Conservation (phyloP, 2,888 invertebrate genomes). For the Palloptera scutellata region DNA sequence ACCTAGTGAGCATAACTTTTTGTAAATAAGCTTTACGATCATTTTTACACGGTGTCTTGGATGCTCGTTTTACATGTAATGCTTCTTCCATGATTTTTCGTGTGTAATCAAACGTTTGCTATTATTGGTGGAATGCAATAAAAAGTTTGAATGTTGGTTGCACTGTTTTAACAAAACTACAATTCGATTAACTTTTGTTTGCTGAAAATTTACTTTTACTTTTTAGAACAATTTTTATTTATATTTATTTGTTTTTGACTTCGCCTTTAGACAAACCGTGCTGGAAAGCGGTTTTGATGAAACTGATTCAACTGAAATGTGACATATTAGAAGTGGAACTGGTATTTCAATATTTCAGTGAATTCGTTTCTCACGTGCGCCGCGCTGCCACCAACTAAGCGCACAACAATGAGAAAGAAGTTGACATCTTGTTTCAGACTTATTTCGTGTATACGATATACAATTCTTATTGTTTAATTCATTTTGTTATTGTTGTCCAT, state of each 20-base stretch:
- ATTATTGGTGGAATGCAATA: constrained; percentile 2
- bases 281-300: constrained; percentile 58
- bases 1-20: constrained; percentile 64
- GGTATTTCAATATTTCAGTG: constrained; percentile 33
- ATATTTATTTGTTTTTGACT: constrained; percentile 4
- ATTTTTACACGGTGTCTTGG: constrained; percentile 62
- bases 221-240: constrained; percentile 28
- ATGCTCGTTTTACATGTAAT: constrained; percentile 52
- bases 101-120: not conserved
- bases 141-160: not conserved
- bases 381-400: constrained; percentile 6
- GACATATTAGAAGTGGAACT: constrained; percentile 54
- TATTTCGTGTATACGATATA: constrained; percentile 16
- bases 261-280: constrained; percentile 52
- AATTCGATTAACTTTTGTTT: not conserved
- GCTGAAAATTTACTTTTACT: constrained; percentile 26
- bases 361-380: constrained; percentile 44
- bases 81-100: constrained; percentile 54
- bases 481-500: constrained; percentile 16
- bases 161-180: too few species aligned
- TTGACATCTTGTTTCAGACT: constrained; percentile 40
- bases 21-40: constrained; percentile 63
- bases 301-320: constrained; percentile 60
- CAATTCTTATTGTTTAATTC: constrained; percentile 17
- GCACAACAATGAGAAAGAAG: constrained; percentile 31